phyloP scores from a whole-genome alignment of 2,797 vertebrate genomes.

The Crocidura indochinensis region DNA sequence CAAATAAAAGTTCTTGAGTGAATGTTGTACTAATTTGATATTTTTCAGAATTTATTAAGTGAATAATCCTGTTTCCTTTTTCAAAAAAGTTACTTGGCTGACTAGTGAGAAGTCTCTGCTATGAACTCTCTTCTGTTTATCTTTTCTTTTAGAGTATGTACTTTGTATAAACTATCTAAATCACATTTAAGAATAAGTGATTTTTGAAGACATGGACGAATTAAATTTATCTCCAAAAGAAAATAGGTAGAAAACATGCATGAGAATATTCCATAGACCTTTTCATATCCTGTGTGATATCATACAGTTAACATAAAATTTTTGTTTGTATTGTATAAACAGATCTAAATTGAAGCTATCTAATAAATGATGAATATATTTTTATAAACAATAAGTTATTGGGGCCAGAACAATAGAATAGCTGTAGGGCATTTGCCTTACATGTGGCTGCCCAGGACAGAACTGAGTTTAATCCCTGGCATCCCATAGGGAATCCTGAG shows the following conservation, averaged over 20 bases:
- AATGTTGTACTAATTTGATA: background rate
- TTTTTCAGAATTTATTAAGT: background rate
- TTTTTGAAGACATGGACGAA: background rate
- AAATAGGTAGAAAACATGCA: background rate
- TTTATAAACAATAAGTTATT: background rate
- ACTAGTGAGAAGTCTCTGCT: conserved; percentile 43
- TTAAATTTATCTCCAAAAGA: conserved; percentile 30
- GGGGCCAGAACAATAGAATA: too few relatives aligned
- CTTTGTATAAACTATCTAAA: conserved; percentile 30
- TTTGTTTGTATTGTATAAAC: background rate
- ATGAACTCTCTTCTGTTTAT: conserved; percentile 38
- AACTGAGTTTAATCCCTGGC: too few relatives aligned
- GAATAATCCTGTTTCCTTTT: conserved; percentile 28
- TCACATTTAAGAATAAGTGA: background rate
- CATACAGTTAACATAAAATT: conserved; percentile 23
- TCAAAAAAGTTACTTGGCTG: conserved; percentile 11
- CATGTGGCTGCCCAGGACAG: too few relatives aligned
- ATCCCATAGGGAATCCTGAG: too few relatives aligned
- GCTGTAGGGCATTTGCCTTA: too few relatives aligned
- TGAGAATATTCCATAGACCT: background rate
- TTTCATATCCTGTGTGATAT: background rate
- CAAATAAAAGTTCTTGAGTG: conserved; percentile 3
- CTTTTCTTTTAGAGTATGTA: conserved; percentile 37
- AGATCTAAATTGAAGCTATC: background rate
- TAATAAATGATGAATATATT: background rate